These are phyloP conservation scores for Didymodactylos carnosus DNA, from an alignment of 2,888 invertebrate genomes.

Conservation along the genomic window DNA sequence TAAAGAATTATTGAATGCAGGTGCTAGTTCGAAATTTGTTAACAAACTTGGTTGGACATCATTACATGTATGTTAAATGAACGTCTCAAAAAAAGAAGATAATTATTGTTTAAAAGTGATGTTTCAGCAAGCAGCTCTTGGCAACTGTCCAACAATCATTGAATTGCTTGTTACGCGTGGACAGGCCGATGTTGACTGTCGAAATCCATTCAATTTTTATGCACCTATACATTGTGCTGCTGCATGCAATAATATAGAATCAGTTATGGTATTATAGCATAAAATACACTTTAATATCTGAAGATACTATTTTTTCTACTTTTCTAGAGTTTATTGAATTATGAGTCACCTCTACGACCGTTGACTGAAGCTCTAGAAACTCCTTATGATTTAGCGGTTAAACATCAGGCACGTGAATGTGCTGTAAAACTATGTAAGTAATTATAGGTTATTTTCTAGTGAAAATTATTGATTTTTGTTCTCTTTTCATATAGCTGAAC, in stretches of 20 bases:
- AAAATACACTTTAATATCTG: not conserved
- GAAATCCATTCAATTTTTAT: not conserved
- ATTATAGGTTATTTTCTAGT: no score
- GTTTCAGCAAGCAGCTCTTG: not conserved
- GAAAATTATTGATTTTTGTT: not conserved
- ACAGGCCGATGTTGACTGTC: not conserved
- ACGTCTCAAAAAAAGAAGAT: no score
- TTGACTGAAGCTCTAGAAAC: not conserved
- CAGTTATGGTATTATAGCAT: not conserved
- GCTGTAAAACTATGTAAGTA: not conserved
- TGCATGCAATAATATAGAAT: not conserved
- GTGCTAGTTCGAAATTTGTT: not conserved
- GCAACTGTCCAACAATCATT: not conserved
- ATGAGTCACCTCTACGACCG: not conserved
- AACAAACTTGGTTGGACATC: not conserved
- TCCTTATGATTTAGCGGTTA: not conserved
- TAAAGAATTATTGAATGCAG: not conserved
- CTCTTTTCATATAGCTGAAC: not conserved
- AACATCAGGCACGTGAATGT: not conserved
- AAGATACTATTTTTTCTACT: no score
- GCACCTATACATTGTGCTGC: not conserved
- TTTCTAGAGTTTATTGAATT: not conserved
- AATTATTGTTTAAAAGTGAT: no score
- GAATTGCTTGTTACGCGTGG: not conserved
- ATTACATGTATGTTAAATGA: no score